Evolutionary conservation across 2,888 invertebrate species (phyloP), one percentile per base, ranked within the genome.

Genomic region (Tanypteryx hageni): DNA sequence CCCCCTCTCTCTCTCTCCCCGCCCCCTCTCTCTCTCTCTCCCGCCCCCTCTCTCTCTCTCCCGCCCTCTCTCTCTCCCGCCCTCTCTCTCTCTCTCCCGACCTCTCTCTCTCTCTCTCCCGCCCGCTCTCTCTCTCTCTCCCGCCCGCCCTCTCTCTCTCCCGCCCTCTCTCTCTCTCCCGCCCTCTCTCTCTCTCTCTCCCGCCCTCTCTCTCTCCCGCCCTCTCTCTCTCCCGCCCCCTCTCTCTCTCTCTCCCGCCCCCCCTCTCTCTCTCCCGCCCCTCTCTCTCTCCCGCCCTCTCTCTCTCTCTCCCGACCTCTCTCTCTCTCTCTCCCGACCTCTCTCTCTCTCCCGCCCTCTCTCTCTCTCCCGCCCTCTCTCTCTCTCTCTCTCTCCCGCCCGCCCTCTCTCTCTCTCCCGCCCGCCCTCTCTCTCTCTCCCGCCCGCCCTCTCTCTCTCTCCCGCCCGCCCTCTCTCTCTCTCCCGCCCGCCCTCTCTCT

Each of bases 71-170:
- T 56, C 16, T 11, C 11, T 64, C 64, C 7, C n/a, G n/a, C n/a
- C n/a, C n/a, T n/a, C n/a, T n/a, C 31, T 31, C 56, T 31, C 44
- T 56, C 16, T n/a, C 57, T 44, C 44, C 83, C 83, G 83, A n/a
- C 44, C 83, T 83, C 44, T 57, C n/a, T n/a, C n/a, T n/a, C n/a
- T n/a, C n/a, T n/a, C n/a, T 57, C 56, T 83, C 83, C n/a, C 83
- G 14, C 16, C 27, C 11, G 7, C 13, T 16, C 81, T 18, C 31
- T 10, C 31, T n/a, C n/a, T n/a, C n/a, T n/a, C n/a, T 16, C 13
- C 82, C 44, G 2, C 82, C 16, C 18, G 27, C 82, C 31, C 16
- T 56, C 16, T n/a, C 31, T 31, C 56, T 31, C 44, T 56, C 16
- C 56, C 57, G 44, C 44, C 83, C 83, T 44, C n/a, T n/a, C 83